These are phyloP conservation scores for Neogobius melanostomus DNA, from an alignment of 2,113 vertebrate genomes.

Conservation along the genomic window DNA sequence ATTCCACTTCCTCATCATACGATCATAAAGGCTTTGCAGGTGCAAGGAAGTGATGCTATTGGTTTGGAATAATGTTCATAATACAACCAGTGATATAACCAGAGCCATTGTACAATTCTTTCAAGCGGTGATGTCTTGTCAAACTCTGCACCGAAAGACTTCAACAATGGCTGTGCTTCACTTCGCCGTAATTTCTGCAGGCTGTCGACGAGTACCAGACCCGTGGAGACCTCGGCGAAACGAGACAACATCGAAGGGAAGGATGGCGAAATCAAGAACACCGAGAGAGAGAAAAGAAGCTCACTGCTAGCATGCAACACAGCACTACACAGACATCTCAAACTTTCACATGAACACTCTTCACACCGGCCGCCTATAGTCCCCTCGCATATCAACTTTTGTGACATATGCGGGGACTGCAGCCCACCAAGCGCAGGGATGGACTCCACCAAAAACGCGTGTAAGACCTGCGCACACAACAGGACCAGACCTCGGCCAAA, in stretches of 20 bases:
- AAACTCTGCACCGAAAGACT: constrained; percentile 8
- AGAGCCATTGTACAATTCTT: constrained; percentile 33
- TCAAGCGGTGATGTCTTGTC: background rate
- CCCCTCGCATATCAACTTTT: background rate
- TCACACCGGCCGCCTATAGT: background rate
- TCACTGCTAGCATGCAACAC: constrained; percentile 7
- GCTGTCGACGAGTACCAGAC: background rate
- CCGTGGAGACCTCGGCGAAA: constrained; percentile 12
- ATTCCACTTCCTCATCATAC: no score
- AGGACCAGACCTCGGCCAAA: constrained; percentile 57
- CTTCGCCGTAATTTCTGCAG: constrained; percentile 23
- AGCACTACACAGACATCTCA: constrained; percentile 2
- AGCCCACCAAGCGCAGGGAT: constrained; percentile 41
- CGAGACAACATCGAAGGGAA: constrained; percentile 22
- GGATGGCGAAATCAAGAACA: constrained; percentile 20
- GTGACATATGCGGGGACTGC: constrained; percentile 33
- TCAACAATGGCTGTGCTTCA: constrained; percentile 28
- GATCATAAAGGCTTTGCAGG: background rate
- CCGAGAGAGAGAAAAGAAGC: background rate
- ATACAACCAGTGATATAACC: background rate
- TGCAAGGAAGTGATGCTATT: constrained; percentile 34
- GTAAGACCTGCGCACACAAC: constrained; percentile 36
- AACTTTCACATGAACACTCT: background rate
- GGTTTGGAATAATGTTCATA: constrained; percentile 32
- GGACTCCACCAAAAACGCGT: constrained; percentile 42